Evolutionary conservation across 2,113 vertebrate genomes (phyloP).

Genomic region (Procavia capensis): DNA sequence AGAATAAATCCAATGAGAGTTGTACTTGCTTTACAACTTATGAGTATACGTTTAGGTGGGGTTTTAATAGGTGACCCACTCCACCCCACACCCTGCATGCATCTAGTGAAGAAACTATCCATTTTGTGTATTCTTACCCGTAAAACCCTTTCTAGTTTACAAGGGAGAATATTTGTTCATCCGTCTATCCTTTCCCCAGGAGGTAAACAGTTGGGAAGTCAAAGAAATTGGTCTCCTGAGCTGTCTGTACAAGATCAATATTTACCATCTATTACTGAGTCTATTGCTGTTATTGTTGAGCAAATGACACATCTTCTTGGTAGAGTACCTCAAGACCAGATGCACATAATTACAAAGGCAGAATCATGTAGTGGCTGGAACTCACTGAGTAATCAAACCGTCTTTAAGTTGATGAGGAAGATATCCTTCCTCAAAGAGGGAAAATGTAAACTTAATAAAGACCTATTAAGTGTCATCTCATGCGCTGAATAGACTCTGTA

Average conservation of each 20-base stretch:
- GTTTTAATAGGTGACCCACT: neutral
- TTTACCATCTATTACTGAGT: neutral
- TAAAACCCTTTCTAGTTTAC: neutral
- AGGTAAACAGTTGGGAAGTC: neutral
- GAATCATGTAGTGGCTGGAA: neutral
- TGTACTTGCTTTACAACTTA: neutral
- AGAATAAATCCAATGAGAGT: conserved; percentile 9
- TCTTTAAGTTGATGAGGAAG: neutral
- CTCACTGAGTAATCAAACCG: neutral
- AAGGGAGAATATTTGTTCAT: neutral
- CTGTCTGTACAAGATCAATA: neutral
- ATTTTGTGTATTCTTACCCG: neutral
- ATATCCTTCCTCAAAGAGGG: neutral
- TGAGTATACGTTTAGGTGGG: neutral
- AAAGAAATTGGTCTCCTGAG: neutral
- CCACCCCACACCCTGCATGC: no score
- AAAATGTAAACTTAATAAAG: neutral
- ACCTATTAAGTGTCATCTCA: no score
- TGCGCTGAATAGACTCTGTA: neutral
- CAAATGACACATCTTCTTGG: neutral
- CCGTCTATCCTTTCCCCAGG: neutral
- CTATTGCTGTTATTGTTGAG: neutral
- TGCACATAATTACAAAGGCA: neutral
- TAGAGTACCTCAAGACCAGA: neutral
- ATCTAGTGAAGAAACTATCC: neutral